These are phyloP conservation scores for Caiman crocodilus DNA, from an alignment of 2,797 vertebrate species.

Conservation along the genomic window DNA sequence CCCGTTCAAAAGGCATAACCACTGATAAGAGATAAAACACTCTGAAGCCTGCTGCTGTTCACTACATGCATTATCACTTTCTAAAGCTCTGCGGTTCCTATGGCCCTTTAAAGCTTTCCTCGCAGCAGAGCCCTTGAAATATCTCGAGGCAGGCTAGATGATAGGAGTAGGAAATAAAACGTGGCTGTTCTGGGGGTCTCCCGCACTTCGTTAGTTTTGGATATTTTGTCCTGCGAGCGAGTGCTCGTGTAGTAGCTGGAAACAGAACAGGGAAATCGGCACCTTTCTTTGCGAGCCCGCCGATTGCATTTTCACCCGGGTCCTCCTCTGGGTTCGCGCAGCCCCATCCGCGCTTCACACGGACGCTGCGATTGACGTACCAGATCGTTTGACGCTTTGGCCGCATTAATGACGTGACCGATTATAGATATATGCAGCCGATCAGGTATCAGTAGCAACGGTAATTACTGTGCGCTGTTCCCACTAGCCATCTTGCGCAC, in stretches of 20 bases:
- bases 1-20: conserved; percentile 60
- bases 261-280: neutral
- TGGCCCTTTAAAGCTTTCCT: conserved; percentile 58
- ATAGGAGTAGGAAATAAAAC: conserved; percentile 18
- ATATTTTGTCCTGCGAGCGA: neutral
- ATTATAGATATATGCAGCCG: neutral
- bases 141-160: conserved; percentile 56
- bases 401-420: neutral
- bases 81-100: conserved; percentile 66
- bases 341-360: neutral
- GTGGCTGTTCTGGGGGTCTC: neutral
- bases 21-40: conserved; percentile 52
- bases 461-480: neutral
- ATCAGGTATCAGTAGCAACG: neutral
- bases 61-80: conserved; percentile 44
- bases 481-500: neutral
- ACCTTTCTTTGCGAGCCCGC: neutral
- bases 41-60: conserved; percentile 18
- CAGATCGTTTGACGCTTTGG: neutral
- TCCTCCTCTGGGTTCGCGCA: neutral
- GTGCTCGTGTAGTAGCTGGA: neutral
- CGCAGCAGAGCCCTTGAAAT: conserved; percentile 61
- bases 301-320: neutral
- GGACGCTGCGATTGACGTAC: neutral
- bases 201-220: conserved; percentile 17